These are phyloP conservation scores for Craterocephalus amniculus DNA, from an alignment of 2,797 vertebrate genomes.

Conservation along the genomic window DNA sequence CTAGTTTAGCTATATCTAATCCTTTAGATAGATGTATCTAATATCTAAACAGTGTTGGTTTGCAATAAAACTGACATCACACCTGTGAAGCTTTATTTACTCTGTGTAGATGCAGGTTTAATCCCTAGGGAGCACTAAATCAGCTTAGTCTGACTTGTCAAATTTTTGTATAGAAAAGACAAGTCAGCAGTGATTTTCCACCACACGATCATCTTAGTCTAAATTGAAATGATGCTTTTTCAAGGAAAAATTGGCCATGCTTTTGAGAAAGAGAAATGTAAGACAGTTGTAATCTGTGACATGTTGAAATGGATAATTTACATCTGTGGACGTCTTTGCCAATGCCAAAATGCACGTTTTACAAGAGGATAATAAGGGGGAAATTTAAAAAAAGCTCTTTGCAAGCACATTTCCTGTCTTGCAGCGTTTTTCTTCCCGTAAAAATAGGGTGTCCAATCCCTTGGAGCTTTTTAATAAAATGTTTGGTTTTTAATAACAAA, in stretches of 20 bases:
- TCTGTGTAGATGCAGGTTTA: neutral
- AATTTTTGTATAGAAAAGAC: neutral
- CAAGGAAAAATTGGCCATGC: conserved; percentile 5
- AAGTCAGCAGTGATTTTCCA: conserved; percentile 26
- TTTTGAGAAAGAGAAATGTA: conserved; percentile 5
- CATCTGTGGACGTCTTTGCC: neutral
- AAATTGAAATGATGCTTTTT: conserved; percentile 34
- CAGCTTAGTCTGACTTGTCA: neutral
- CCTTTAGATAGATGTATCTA: no score
- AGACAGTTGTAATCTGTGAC: conserved; percentile 11
- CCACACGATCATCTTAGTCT: conserved; percentile 55
- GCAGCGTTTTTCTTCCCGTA: no score
- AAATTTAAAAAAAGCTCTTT: no score
- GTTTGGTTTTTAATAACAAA: no score
- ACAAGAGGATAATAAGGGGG: no score
- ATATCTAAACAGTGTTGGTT: no score
- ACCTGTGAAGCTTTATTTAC: neutral
- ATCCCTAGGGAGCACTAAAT: neutral
- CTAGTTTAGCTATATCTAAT: no score
- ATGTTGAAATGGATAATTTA: neutral
- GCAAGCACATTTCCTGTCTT: no score
- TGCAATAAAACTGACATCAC: neutral
- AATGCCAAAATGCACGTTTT: neutral
- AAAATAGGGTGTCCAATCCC: no score
- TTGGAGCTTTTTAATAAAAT: no score